Evolutionary conservation across 2,113 vertebrate species (phyloP), one percentile per base, ranked within the genome.

Genomic region (Strigops habroptila): DNA sequence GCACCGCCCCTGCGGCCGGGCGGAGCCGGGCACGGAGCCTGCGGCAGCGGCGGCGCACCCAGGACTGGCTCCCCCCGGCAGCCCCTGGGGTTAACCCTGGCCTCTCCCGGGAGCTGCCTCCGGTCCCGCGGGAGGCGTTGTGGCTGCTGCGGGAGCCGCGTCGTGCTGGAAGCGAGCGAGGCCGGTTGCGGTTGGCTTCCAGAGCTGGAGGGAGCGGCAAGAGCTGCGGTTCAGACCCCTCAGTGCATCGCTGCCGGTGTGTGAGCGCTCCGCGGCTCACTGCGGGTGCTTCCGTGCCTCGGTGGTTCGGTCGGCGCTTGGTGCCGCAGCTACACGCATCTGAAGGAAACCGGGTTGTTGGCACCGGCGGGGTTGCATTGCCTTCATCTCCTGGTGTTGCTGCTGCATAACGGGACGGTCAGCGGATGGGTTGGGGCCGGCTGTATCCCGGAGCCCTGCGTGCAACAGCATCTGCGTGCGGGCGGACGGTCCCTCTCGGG

Each of bases 331-430:
- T 41, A 4, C 10, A 0, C 9, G 8, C n/a, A 3, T 27, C 21
- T 8, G 49, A 24, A 27, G 75, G 44, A 39, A 37, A 15, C 6
- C 4, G 0, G 62, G 28, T 11, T 7, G 6, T 7, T 43, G 64
- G n/a, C 21, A 2, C 13, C 4, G 4, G 0, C 23, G 27, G 17
- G 12, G 65, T 4, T 6, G 31, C 5, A 0, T 37, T 5, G 60
- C 1, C 14, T 41, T 41, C 63, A 5, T 62, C 49, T 17, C 33
- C 31, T 65, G 6, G 24, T 4, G 12, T 3, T 15, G 46, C 41
- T 1, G 7, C 23, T 41, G 44, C 5, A 1, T 41, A 33, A 63
- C 9, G 0, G 11, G 27, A 3, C 6, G 21, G 23, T 8, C 6
- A 7, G 3, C 0, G 33, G 15, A 46, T 9, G 13, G 13, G 2